phyloP scores from a whole-genome alignment of 2,888 invertebrate genomes.

The Mesorhabditis spiculigera region DNA sequence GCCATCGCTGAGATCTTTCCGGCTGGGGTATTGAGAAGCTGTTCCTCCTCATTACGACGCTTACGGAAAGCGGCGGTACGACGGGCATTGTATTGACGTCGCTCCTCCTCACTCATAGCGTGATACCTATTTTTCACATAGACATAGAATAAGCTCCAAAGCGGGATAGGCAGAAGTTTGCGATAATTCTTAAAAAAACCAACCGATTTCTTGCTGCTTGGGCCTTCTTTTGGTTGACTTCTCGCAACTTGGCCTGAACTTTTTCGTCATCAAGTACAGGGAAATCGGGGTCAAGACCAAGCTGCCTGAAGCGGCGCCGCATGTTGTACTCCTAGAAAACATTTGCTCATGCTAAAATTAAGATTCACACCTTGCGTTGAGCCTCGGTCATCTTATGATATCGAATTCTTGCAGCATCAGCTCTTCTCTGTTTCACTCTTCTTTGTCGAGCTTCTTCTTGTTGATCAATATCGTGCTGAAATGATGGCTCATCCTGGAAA shows the following conservation, averaged over 20 bases:
- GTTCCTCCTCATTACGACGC: constrained; percentile 9
- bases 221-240: constrained; percentile 34
- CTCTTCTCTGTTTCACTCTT: constrained; percentile 27
- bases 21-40: constrained; percentile 13
- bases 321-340: constrained; percentile 26
- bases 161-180: too few relatives aligned
- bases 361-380: constrained; percentile 18
- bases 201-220: constrained; percentile 34
- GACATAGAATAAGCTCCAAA: too few relatives aligned
- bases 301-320: constrained; percentile 25
- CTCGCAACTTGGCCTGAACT: constrained; percentile 12
- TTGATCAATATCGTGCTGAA: constrained; percentile 8
- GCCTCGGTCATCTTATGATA: constrained; percentile 48
- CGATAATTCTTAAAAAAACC: not conserved
- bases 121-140: constrained; percentile 14
- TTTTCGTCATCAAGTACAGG: constrained; percentile 6
- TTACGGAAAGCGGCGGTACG: constrained; percentile 14
- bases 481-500: not conserved
- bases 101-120: constrained; percentile 15
- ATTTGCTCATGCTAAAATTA: not conserved
- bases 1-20: constrained; percentile 32
- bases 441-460: constrained; percentile 13
- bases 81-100: constrained; percentile 12
- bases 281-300: constrained; percentile 26
- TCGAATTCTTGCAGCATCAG: constrained; percentile 47